Percentiles rank a stretch among this genome's conserved stretches.
Conservation (phyloP, 2,797 vertebrate genomes). For the Nannoperca australis region DNA sequence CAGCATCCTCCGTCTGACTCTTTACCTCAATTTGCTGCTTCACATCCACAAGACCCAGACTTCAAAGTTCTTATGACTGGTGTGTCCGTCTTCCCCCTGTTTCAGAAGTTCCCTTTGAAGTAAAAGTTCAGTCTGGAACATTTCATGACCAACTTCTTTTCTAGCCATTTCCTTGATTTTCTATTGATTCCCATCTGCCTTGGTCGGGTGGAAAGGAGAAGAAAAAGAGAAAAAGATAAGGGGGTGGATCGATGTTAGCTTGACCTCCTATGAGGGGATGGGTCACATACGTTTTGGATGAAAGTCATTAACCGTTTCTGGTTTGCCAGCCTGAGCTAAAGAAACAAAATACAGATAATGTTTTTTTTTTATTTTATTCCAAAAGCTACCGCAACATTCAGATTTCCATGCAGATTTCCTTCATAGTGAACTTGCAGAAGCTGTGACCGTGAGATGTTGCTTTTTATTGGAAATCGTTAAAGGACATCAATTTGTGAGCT, state of each 20-base stretch:
- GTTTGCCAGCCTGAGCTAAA: constrained; percentile 48
- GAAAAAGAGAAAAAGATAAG: constrained; percentile 46
- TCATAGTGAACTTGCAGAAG: constrained; percentile 65
- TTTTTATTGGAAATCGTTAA: constrained; percentile 71
- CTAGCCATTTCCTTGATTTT: constrained; percentile 81
- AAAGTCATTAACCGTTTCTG: constrained; percentile 76
- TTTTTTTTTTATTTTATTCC: constrained; percentile 50
- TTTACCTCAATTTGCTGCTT: constrained; percentile 79
- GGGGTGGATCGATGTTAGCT: constrained; percentile 76
- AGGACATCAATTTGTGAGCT: constrained; percentile 62
- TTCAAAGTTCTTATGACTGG: constrained; percentile 72
- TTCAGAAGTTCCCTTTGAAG: constrained; percentile 83
- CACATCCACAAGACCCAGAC: constrained; percentile 58
- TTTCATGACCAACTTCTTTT: constrained; percentile 84
- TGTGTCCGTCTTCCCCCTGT: constrained; percentile 32
- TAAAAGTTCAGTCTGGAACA: constrained; percentile 83
- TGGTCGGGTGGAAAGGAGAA: constrained; percentile 63
- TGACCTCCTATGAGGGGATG: constrained; percentile 74
- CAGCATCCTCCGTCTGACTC: constrained; percentile 66
- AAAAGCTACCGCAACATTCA: constrained; percentile 47
- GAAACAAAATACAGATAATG: constrained; percentile 39
- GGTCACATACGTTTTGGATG: constrained; percentile 60
- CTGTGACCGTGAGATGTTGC: constrained; percentile 54
- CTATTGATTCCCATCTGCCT: constrained; percentile 82
- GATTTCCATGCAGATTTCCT: constrained; percentile 61